phyloP scores from a whole-genome alignment of 2,797 vertebrate species.

The Lithobates pipiens region DNA sequence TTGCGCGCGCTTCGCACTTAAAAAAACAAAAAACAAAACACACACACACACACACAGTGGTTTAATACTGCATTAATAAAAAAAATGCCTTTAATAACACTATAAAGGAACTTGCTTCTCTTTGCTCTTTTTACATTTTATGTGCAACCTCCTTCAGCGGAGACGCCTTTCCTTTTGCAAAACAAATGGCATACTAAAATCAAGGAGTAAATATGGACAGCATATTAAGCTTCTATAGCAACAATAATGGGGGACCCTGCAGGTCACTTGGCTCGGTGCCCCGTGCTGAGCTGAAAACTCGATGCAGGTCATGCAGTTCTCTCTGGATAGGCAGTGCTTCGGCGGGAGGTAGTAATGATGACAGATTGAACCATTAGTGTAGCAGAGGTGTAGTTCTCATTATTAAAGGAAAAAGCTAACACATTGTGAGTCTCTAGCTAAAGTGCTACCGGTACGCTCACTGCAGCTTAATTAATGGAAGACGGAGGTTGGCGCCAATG shows the following conservation, averaged over 20 bases:
- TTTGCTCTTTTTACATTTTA: too few species aligned
- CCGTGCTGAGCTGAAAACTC: neutral
- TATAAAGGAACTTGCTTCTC: too few species aligned
- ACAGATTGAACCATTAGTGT: conserved; percentile 15
- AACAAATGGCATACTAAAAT: too few species aligned
- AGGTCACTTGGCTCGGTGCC: neutral
- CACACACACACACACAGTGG: too few species aligned
- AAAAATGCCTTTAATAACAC: too few species aligned
- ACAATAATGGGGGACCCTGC: too few species aligned
- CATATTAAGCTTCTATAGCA: neutral
- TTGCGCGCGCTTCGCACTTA: too few species aligned
- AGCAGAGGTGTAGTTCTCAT: neutral
- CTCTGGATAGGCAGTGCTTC: neutral
- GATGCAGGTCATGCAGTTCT: neutral
- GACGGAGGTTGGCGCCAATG: neutral
- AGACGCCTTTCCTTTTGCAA: too few species aligned
- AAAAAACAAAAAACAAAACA: too few species aligned
- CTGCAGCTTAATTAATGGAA: conserved; percentile 24
- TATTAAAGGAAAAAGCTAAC: neutral
- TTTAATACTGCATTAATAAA: too few species aligned
- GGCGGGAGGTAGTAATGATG: conserved; percentile 15
- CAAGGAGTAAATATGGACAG: neutral
- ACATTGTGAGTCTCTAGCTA: neutral
- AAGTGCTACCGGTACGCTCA: neutral
- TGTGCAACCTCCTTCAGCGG: too few species aligned